Percentiles rank a stretch among this genome's conserved stretches.
These are phyloP conservation scores for Ictalurus furcatus DNA, from an alignment of 2,113 vertebrate genomes.

Conservation along the genomic window DNA sequence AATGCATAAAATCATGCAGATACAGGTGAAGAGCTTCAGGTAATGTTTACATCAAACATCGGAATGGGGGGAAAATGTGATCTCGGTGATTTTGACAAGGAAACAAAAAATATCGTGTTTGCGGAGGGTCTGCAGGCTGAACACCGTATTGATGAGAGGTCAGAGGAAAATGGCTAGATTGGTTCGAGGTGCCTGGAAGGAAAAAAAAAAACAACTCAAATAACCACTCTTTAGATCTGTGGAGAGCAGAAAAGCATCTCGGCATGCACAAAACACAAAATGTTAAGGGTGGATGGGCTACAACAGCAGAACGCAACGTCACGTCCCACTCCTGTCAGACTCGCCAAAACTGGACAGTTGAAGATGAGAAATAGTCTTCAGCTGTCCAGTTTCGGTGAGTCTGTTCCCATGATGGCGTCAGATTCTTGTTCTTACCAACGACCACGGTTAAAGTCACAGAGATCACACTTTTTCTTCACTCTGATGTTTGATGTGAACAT, in stretches of 20 bases:
- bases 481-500: not conserved
- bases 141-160: not conserved
- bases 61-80: not conserved
- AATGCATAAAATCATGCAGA: not conserved
- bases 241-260: not conserved
- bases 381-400: not conserved
- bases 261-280: not conserved
- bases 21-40: not conserved
- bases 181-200: not conserved
- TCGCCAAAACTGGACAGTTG: not conserved
- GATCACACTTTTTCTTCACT: not conserved
- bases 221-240: not conserved
- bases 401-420: not conserved
- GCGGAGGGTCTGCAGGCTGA: not conserved
- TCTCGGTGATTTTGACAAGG: not conserved
- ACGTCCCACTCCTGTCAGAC: not conserved
- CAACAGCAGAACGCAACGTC: not conserved
- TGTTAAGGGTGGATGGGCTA: not conserved
- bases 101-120: not conserved
- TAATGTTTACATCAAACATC: not conserved
- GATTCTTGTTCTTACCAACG: not conserved
- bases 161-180: not conserved
- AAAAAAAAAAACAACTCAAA: not conserved
- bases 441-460: not conserved
- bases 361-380: not conserved